Conservation (phyloP, 2,888 invertebrate genomes). For the Rhagonycha fulva region DNA sequence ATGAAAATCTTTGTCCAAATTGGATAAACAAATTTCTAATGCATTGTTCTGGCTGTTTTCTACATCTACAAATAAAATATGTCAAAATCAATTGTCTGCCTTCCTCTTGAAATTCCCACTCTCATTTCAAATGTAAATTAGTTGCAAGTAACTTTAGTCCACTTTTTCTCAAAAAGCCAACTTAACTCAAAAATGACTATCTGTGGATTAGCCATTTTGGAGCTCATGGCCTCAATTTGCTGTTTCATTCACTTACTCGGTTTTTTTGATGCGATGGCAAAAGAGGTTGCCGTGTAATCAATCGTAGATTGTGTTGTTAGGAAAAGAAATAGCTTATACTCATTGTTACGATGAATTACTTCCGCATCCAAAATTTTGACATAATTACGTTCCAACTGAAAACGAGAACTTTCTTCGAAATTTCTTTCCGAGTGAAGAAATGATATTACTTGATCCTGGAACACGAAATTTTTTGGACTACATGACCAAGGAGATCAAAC, state of each 20-base stretch:
- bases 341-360: slow-evolving; percentile 23
- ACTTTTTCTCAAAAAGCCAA: no score
- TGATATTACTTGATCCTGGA: slow-evolving; percentile 19
- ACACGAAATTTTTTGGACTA: not conserved
- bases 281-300: slow-evolving; percentile 34
- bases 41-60: not conserved
- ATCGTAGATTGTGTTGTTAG: slow-evolving; percentile 33
- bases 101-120: no score
- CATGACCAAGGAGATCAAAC: not conserved
- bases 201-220: no score
- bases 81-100: no score
- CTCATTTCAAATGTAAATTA: no score
- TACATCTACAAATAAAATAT: not conserved
- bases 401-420: slow-evolving; percentile 7
- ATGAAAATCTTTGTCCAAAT: not conserved
- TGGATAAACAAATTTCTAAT: not conserved
- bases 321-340: slow-evolving; percentile 34
- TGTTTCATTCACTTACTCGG: slow-evolving; percentile 33
- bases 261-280: slow-evolving; percentile 33
- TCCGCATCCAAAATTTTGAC: slow-evolving; percentile 18
- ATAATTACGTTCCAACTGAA: slow-evolving; percentile 3
- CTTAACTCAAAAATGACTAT: no score
- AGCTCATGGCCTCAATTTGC: no score
- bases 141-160: no score
- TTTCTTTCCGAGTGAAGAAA: slow-evolving; percentile 7